Percentiles rank a stretch among this genome's conserved stretches.
Evolutionary conservation across 2,113 vertebrate species (phyloP).

Genomic region (Rynchops niger): DNA sequence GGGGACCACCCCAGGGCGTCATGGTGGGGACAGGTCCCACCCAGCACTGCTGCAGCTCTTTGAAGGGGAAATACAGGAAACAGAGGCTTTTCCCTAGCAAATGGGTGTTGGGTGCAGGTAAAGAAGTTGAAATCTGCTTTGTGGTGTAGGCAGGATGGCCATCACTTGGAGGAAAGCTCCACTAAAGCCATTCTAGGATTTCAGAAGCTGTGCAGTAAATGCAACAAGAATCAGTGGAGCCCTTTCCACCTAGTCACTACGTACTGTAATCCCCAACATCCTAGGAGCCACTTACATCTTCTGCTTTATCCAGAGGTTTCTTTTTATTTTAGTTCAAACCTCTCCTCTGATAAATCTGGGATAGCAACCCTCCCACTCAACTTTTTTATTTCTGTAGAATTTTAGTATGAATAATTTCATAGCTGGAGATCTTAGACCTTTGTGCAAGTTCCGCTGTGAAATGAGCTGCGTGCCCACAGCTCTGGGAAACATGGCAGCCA

Average conservation of each 20-base stretch:
- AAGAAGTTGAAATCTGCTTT: not conserved
- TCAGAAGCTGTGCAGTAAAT: not conserved
- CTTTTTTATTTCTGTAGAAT: not conserved
- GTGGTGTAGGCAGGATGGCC: not conserved
- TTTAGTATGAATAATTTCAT: not conserved
- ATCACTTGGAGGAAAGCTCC: not conserved
- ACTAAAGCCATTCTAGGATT: not conserved
- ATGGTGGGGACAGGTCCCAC: not conserved
- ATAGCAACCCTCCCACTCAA: not conserved
- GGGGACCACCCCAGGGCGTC: not conserved
- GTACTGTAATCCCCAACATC: not conserved
- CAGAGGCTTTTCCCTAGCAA: not conserved
- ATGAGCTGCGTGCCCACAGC: not conserved
- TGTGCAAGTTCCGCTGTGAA: not conserved
- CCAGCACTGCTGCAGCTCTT: not conserved
- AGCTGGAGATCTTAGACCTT: not conserved
- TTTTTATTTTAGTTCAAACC: not conserved
- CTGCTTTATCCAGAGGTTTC: not conserved
- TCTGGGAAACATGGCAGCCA: not conserved
- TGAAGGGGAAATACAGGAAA: not conserved
- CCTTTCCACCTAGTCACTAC: not conserved
- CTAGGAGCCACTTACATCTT: not conserved
- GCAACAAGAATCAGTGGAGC: not conserved
- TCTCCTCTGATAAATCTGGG: not conserved
- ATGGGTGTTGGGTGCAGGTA: accelerated